phyloP scores from a whole-genome alignment of 37 sponge, comb jelly and placozoan genomes.

The Sycon ciliatum region DNA sequence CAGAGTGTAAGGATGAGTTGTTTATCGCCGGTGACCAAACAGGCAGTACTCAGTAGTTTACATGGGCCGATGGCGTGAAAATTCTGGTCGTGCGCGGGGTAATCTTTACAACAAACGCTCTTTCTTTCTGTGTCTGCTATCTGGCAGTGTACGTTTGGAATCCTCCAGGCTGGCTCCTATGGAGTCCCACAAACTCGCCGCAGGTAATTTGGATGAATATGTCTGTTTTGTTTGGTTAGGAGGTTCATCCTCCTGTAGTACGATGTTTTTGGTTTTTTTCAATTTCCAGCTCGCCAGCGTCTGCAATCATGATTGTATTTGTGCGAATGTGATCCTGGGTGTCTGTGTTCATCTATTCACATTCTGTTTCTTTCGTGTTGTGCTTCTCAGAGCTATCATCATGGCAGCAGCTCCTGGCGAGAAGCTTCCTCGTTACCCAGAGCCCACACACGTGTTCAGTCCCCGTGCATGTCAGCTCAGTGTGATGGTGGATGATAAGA shows the following conservation, averaged over 20 bases:
- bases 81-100: too few species aligned
- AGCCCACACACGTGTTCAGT: constrained; percentile 79
- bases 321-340: constrained; percentile 15
- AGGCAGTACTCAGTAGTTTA: too few species aligned
- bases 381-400: constrained; percentile 57
- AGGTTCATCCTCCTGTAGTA: background rate
- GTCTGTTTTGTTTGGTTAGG: background rate
- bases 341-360: background rate
- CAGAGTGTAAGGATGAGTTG: too few species aligned
- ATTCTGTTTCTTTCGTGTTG: background rate
- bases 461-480: constrained; percentile 57
- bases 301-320: background rate
- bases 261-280: background rate
- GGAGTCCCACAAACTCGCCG: constrained; percentile 84
- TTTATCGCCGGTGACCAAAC: too few species aligned
- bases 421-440: constrained; percentile 63
- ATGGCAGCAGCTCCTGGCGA: constrained; percentile 91
- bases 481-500: constrained; percentile 56
- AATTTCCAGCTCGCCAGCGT: background rate
- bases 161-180: constrained; percentile 82
- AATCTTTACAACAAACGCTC: background rate
- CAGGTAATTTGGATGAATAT: constrained; percentile 30
- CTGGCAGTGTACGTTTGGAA: constrained; percentile 74
- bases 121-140: constrained; percentile 1
- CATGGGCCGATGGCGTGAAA: too few species aligned